Conservation (phyloP, 2,113 vertebrate genomes). For the Corydoras sp. region DNA sequence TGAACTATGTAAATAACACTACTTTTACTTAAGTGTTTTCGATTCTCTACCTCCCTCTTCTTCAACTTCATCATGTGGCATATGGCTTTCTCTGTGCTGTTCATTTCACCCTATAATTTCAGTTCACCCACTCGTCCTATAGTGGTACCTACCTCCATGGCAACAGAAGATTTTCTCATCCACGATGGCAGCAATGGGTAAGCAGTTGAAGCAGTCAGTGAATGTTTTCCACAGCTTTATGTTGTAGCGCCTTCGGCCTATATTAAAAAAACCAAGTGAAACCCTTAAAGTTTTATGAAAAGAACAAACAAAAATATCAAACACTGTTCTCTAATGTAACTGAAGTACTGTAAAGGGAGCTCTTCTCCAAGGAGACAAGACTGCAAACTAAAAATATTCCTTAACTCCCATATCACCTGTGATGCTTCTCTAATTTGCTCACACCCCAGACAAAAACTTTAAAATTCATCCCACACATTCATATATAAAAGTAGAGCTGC, state of each 20-base stretch:
- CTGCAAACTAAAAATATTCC: constrained; percentile 24
- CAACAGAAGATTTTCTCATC: constrained; percentile 85
- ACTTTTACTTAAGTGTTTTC: no score
- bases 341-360: no score
- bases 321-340: no score
- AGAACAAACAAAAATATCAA: no score
- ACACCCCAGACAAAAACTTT: no score
- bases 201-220: constrained; percentile 81
- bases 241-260: constrained; percentile 80
- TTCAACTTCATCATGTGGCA: background rate
- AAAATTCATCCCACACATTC: no score
- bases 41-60: no score
- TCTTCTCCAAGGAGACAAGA: constrained; percentile 7
- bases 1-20: no score
- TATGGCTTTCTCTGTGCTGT: background rate
- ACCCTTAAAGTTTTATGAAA: background rate
- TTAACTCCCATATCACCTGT: no score
- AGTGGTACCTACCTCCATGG: constrained; percentile 67
- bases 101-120: background rate
- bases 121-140: no score
- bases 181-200: constrained; percentile 78
- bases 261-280: background rate
- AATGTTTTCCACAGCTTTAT: constrained; percentile 85
- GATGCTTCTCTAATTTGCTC: no score
- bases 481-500: no score